Percentiles rank a stretch among this genome's conserved stretches.
phyloP scores from a whole-genome alignment of 2,797 vertebrate genomes.

The Falco cherrug region DNA sequence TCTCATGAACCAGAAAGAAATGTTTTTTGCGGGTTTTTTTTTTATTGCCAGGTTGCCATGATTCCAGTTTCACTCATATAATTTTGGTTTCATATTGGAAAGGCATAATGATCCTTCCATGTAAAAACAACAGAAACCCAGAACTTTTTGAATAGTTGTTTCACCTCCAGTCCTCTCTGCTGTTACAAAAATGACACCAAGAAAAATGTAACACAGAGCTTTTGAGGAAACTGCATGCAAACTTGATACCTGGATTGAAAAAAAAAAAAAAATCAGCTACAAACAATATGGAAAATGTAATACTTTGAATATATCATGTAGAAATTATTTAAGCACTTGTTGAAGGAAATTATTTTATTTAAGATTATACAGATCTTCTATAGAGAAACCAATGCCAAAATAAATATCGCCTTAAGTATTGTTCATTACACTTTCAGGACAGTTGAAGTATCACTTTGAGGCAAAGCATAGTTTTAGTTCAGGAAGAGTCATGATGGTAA shows the following conservation, averaged over 20 bases:
- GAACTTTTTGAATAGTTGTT: background rate
- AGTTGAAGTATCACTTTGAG: slow-evolving; percentile 50
- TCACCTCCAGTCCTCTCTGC: background rate
- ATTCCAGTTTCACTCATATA: background rate
- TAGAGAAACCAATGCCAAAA: background rate
- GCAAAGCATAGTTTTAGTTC: slow-evolving; percentile 33
- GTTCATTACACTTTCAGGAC: slow-evolving; percentile 33
- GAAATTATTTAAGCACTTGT: background rate
- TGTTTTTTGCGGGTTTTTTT: background rate
- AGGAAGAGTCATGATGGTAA: slow-evolving; percentile 48
- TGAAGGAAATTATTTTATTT: slow-evolving; percentile 24
- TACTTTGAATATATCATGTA: background rate
- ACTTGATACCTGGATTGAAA: background rate
- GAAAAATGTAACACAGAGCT: background rate
- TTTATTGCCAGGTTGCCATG: background rate
- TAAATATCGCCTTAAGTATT: slow-evolving; percentile 15
- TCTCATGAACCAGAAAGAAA: background rate
- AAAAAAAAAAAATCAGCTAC: background rate
- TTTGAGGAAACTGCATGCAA: background rate
- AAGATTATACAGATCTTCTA: background rate
- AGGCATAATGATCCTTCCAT: background rate
- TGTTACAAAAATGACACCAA: background rate
- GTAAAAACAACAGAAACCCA: background rate
- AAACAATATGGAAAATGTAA: background rate
- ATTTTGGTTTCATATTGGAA: background rate